These are phyloP conservation scores for Malacoraja senta DNA, from an alignment of 2,797 vertebrate species.

Conservation along the genomic window DNA sequence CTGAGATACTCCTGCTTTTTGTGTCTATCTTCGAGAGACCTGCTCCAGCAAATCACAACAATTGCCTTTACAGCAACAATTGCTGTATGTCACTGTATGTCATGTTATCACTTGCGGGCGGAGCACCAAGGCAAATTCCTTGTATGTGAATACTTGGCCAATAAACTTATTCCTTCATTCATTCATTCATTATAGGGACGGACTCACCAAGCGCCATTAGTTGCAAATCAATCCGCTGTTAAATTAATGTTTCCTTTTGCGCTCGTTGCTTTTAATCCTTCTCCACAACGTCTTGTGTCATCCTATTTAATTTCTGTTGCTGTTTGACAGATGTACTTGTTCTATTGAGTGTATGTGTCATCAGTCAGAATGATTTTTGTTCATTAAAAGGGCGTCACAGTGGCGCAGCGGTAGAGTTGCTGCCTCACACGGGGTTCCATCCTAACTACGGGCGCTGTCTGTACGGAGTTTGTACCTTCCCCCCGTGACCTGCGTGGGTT, in stretches of 20 bases:
- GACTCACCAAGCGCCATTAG: slow-evolving; percentile 17
- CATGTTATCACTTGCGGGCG: too few species aligned
- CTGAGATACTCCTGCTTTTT: too few species aligned
- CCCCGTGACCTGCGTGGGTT: too few species aligned
- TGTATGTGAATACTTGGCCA: too few species aligned
- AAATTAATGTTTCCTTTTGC: slow-evolving; percentile 29
- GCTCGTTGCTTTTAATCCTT: background rate
- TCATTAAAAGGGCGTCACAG: too few species aligned
- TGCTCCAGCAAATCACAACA: background rate
- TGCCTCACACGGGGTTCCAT: too few species aligned
- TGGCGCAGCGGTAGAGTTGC: too few species aligned
- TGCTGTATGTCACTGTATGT: background rate
- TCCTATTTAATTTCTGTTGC: slow-evolving; percentile 4
- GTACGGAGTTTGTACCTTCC: too few species aligned
- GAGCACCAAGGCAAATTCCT: too few species aligned
- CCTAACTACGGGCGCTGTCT: too few species aligned
- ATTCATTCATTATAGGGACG: background rate
- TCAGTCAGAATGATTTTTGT: background rate
- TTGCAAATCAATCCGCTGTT: slow-evolving; percentile 23
- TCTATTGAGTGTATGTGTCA: too few species aligned
- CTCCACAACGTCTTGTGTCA: background rate
- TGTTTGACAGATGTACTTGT: background rate
- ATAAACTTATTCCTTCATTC: too few species aligned
- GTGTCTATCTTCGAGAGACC: background rate
- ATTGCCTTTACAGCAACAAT: slow-evolving; percentile 4